phyloP scores from a whole-genome alignment of 2,888 invertebrate species.

The Tenthredo livida region DNA sequence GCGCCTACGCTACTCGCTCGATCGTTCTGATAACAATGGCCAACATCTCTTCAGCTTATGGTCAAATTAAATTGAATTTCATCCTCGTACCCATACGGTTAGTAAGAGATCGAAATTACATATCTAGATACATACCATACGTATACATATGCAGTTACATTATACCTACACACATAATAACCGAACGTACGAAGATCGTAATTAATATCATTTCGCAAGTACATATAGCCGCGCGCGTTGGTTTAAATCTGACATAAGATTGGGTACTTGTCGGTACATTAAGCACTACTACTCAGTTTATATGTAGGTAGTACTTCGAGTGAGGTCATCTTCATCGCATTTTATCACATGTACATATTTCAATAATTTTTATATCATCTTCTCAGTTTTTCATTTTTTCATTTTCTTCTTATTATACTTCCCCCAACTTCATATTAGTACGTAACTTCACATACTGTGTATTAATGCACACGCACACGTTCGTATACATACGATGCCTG shows the following conservation, averaged over 20 bases:
- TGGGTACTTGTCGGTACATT: conserved; percentile 2
- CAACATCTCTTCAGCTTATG: conserved; percentile 7
- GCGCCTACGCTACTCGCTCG: conserved; percentile 31
- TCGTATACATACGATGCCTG: not conserved
- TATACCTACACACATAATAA: not conserved
- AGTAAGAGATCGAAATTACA: not conserved
- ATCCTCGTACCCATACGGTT: not conserved
- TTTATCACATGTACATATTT: not conserved
- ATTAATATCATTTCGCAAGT: conserved; percentile 44
- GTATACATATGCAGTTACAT: not conserved
- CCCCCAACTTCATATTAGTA: too few species aligned
- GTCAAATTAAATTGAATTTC: conserved; percentile 35
- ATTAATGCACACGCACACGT: too few species aligned
- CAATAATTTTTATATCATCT: not conserved
- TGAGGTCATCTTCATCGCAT: conserved; percentile 8
- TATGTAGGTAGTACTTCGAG: not conserved
- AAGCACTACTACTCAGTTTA: not conserved
- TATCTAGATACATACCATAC: not conserved
- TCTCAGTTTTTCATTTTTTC: not conserved
- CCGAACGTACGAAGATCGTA: not conserved
- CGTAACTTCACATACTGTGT: too few species aligned
- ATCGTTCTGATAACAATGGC: conserved; percentile 32
- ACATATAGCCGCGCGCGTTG: not conserved
- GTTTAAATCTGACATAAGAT: conserved; percentile 32
- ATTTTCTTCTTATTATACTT: not conserved